Evolutionary conservation across 2,113 vertebrate genomes (phyloP).

Genomic region (Herpetotheres cachinnans): DNA sequence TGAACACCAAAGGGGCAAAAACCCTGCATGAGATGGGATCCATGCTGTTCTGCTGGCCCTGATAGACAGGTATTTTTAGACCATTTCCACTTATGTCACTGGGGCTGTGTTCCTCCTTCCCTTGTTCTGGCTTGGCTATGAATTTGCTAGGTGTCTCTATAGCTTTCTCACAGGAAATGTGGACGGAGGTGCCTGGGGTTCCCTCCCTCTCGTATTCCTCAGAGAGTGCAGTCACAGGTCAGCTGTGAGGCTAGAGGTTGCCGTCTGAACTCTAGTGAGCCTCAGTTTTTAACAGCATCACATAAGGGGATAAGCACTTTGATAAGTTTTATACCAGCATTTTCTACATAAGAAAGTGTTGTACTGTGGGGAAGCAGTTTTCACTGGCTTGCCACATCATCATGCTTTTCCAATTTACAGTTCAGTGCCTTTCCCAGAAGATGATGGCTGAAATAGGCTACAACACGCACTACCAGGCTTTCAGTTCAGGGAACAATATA

Average conservation of each 20-base stretch:
- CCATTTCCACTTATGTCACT: neutral
- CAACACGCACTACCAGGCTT: neutral
- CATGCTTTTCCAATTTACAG: neutral
- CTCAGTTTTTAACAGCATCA: neutral
- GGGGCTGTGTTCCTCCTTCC: neutral
- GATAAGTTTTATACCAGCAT: neutral
- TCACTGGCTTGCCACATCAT: neutral
- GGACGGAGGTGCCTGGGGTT: neutral
- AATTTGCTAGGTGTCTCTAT: neutral
- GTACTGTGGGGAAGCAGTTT: neutral
- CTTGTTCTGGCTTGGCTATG: neutral
- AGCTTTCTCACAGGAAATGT: neutral
- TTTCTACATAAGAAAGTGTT: neutral
- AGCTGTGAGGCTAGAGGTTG: neutral
- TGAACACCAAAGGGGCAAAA: neutral
- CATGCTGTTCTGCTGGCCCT: neutral
- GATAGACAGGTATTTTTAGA: neutral
- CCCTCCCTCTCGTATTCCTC: neutral
- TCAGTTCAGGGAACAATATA: neutral
- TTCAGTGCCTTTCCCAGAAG: neutral
- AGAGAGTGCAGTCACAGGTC: neutral
- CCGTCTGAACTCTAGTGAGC: neutral
- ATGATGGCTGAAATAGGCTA: neutral
- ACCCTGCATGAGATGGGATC: neutral
- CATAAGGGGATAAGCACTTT: accelerated